Percentiles rank a stretch among this genome's conserved stretches.
These are phyloP conservation scores for Liodrosophila aerea DNA, from an alignment of 2,888 invertebrate species.

Conservation along the genomic window DNA sequence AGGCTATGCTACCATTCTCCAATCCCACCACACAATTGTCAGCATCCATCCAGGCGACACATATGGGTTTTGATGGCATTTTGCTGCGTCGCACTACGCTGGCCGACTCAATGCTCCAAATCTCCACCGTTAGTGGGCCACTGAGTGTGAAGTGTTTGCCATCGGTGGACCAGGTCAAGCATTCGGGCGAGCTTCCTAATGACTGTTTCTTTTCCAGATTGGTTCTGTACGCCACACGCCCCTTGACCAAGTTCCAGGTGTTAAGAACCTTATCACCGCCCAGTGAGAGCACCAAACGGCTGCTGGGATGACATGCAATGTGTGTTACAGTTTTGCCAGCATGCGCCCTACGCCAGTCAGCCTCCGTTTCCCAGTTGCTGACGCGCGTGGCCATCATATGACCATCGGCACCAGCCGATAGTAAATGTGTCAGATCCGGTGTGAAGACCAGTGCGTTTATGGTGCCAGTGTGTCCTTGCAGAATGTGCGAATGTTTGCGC, in stretches of 20 bases:
- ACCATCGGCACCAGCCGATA: conserved; percentile 94
- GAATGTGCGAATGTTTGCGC: conserved; percentile 87
- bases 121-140: conserved; percentile 88
- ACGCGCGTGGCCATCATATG: conserved; percentile 90
- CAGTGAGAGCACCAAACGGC: conserved; percentile 93
- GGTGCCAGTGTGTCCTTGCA: conserved; percentile 92
- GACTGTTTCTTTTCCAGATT: conserved; percentile 88
- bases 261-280: conserved; percentile 92
- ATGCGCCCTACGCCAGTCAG: conserved; percentile 92
- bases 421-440: conserved; percentile 88
- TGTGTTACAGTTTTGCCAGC: conserved; percentile 89
- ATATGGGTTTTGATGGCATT: conserved; percentile 87
- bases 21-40: conserved; percentile 87
- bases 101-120: conserved; percentile 91
- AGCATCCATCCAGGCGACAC: conserved; percentile 87
- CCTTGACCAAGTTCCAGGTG: conserved; percentile 97
- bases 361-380: conserved; percentile 93
- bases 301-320: conserved; percentile 93
- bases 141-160: conserved; percentile 90
- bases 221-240: conserved; percentile 94
- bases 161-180: conserved; percentile 87
- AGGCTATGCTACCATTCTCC: conserved; percentile 88
- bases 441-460: conserved; percentile 91
- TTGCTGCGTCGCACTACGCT: conserved; percentile 87
- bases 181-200: conserved; percentile 81